Evolutionary conservation across 2,113 vertebrate genomes (phyloP), one percentile per base, ranked within the genome.

Genomic region (Copsychus sechellarum): DNA sequence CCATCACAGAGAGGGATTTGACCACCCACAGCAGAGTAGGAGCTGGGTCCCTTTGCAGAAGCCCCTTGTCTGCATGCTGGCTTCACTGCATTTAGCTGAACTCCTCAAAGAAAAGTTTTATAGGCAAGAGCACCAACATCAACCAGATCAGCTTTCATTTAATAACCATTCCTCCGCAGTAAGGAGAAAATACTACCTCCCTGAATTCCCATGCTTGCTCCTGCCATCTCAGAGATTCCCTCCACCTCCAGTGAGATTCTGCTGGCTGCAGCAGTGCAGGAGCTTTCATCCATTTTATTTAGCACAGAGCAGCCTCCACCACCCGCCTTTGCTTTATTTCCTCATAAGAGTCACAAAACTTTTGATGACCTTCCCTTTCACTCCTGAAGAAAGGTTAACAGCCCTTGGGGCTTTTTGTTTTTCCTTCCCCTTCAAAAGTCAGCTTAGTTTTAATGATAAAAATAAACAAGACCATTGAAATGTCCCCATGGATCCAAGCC

Each of bases 391-490:
- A 91, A 78, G 61, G 85, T 93, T 94, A 93, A 79, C 25, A 86
- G 60, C 93, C 76, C 78, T 94, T 83, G 76, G 79, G 86, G 67
- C 25, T 90, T 93, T 90, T 83, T 2, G 1, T 50, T 92, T 90
- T 72, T 50, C 61, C 34, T 51, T 86, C 23, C 17, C 31, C n/a
- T 85, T 94, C 58, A 86, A 64, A 94, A 94, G 51, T 36, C 64
- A 65, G 25, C 64, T 90, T 58, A 33, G 47, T 77, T 95, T 91
- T 71, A 73, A 66, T 60, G 78, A 81, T 73, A 94, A 95, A 91
- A 92, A 87, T 87, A 90, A 95, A 88, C 64, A 69, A 92, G 62
- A 70, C 62, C 70, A 54, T 57, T 82, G 87, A 86, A 90, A 80
- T 25, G 43, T 86, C 86, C 72, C 74, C 5, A 0, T 70, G 80